Evolutionary conservation across 2,113 vertebrate genomes (phyloP).

Genomic region (Capreolus pygargus): DNA sequence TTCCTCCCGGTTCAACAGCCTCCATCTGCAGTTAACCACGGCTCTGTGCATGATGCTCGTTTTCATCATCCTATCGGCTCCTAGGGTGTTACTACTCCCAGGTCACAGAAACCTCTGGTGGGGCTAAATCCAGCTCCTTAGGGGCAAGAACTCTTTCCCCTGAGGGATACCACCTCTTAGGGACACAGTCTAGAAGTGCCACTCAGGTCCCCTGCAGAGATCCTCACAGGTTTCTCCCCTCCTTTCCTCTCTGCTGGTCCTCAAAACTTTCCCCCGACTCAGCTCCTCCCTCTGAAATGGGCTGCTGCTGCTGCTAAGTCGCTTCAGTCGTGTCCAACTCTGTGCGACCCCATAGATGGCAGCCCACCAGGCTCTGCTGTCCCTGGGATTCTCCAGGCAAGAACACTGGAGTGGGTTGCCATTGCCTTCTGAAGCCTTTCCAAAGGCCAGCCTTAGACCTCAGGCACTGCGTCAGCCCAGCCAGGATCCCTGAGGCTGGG

Average conservation of each 20-base stretch:
- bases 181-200: background rate
- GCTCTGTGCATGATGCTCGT: background rate
- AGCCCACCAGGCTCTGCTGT: too few relatives aligned
- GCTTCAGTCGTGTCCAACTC: too few relatives aligned
- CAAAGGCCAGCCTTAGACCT: background rate
- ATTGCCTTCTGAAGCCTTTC: background rate
- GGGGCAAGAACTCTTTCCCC: background rate
- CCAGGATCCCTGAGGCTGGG: background rate
- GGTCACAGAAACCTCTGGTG: background rate
- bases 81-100: background rate
- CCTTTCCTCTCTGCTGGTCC: background rate
- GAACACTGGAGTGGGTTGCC: too few relatives aligned
- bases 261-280: background rate
- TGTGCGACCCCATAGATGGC: too few relatives aligned
- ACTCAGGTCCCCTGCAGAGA: background rate
- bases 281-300: background rate
- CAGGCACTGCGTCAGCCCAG: background rate
- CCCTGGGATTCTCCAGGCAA: too few relatives aligned
- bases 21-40: background rate
- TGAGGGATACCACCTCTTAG: background rate
- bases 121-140: background rate
- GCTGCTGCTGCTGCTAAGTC: too few relatives aligned
- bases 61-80: background rate
- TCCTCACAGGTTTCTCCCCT: background rate
- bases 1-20: background rate